Conservation (phyloP, 2,797 vertebrate genomes). For the Halcyon smyrnensis region DNA sequence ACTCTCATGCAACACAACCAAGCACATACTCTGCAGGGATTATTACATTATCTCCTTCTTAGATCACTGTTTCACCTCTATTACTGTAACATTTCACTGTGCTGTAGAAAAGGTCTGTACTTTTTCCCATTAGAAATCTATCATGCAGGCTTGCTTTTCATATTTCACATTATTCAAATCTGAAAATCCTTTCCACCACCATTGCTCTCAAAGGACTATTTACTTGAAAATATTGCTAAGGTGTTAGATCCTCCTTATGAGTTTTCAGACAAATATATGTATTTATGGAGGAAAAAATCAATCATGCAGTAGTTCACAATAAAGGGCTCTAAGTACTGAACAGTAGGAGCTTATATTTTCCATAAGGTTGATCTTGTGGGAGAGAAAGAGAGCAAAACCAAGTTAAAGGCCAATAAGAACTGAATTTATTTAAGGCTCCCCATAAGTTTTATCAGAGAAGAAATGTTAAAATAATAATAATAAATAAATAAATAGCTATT, state of each 20-base stretch:
- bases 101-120: background rate
- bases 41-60: background rate
- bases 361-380: background rate
- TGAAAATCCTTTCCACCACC: background rate
- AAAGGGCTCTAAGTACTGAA: background rate
- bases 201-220: constrained; percentile 10
- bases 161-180: background rate
- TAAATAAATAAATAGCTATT: too few species aligned
- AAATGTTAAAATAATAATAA: background rate
- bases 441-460: background rate
- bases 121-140: background rate
- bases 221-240: constrained; percentile 6
- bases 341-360: background rate
- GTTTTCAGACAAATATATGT: background rate
- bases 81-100: background rate
- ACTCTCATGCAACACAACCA: background rate
- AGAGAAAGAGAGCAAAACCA: background rate
- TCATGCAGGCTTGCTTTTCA: background rate
- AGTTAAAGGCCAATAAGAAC: background rate
- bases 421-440: background rate
- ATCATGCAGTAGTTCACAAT: background rate
- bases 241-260: background rate
- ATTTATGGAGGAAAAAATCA: background rate
- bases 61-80: constrained; percentile 4
- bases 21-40: background rate